Percentiles rank a stretch among this genome's conserved stretches.
These are phyloP conservation scores for Pteronotus mesoamericanus DNA, from an alignment of 2,797 vertebrate genomes.

Conservation along the genomic window DNA sequence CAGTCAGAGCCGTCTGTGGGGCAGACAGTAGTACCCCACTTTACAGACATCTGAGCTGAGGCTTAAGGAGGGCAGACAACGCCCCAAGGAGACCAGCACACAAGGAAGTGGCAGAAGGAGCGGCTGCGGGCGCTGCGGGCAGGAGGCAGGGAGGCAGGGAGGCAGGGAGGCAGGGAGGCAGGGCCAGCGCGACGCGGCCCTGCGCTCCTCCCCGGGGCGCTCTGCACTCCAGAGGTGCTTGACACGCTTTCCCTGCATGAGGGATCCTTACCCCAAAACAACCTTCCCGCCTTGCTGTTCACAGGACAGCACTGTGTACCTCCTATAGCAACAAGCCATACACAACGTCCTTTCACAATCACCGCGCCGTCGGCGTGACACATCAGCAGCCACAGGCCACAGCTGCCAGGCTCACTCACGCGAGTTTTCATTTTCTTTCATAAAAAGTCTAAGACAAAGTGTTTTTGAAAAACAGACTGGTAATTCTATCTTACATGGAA, in stretches of 20 bases:
- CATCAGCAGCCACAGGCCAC: not conserved
- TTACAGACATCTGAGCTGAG: not conserved
- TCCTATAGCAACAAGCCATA: not conserved
- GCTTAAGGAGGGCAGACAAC: not conserved
- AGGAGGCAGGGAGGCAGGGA: not conserved
- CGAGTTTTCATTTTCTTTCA: not conserved
- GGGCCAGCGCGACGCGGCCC: not conserved
- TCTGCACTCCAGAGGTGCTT: not conserved
- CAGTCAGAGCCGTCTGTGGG: not conserved
- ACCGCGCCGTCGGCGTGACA: accelerated
- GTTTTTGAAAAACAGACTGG: conserved; percentile 7
- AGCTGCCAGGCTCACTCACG: not conserved
- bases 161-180: not conserved
- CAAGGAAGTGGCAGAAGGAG: not conserved
- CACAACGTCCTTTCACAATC: accelerated
- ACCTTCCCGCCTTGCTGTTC: not conserved
- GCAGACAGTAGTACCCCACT: not conserved
- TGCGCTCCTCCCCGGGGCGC: not conserved
- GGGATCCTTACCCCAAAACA: not conserved
- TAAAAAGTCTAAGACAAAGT: conserved; percentile 5
- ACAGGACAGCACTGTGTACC: accelerated
- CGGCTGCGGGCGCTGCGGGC: not conserved
- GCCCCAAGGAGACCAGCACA: not conserved
- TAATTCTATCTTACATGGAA: not conserved
- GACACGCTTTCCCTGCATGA: not conserved